Conservation (phyloP, 2,113 vertebrate species). For the Rallus limicola region DNA sequence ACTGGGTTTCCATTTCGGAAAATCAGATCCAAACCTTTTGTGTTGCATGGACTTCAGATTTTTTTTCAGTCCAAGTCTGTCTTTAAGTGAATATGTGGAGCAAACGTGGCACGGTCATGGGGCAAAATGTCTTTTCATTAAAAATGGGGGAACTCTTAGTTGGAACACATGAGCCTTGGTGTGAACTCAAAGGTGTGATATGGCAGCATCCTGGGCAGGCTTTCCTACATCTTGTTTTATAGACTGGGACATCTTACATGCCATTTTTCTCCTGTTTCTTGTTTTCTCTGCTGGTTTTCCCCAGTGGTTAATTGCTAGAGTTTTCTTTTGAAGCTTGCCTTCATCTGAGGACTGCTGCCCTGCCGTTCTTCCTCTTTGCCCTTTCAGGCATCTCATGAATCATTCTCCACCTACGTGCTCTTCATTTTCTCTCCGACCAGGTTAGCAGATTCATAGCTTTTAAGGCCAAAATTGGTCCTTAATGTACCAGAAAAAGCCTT, state of each 20-base stretch:
- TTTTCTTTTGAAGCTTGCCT: neutral
- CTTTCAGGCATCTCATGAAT: neutral
- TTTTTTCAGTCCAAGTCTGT: neutral
- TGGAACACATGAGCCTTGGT: neutral
- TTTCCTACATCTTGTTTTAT: neutral
- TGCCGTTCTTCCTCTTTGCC: neutral
- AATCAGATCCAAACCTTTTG: neutral
- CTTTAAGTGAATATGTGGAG: neutral
- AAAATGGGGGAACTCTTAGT: neutral
- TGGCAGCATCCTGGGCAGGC: neutral
- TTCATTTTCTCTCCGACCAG: neutral
- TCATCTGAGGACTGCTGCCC: neutral
- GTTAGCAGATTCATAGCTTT: neutral
- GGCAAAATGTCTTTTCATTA: neutral
- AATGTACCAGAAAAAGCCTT: neutral
- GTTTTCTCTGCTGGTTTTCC: neutral
- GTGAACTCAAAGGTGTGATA: neutral
- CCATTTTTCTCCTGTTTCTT: neutral
- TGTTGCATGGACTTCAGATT: fast-evolving
- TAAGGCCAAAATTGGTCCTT: neutral
- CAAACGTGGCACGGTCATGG: neutral
- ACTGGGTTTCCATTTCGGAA: neutral
- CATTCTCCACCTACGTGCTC: neutral
- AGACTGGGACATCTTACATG: neutral
- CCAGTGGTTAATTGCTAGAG: neutral